Base-by-base conservation (phyloP, 2,888 invertebrate genomes). In the Acanthacorydalis orientalis region DNA sequence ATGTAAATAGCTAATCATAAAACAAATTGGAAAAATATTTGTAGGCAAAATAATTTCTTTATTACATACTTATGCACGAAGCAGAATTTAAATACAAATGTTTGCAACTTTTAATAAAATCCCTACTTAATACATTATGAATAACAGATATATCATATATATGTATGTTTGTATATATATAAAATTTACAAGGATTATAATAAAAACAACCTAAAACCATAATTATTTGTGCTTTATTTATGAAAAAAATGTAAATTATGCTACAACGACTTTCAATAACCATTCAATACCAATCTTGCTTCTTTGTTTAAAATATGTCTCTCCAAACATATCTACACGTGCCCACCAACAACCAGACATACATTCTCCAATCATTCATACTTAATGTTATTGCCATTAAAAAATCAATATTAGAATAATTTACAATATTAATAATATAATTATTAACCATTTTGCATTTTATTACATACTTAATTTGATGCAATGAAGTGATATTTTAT, bases 171-270 rank as follows among this genome's bases (percentile, higher is more conserved):
- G 2, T 23, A 23, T 23, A 23, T 23, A 23, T 23, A 23, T 23
- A 6, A 4, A 23, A 23, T 4, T 23, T 23, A 23, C 23, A 23
- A 23, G 37, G 14, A 37, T 37, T 37, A 7, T 12, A 37, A 37
- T 37, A 12, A 37, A 37, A 14, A 12, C n/a, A 37, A 12, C n/a
- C 9, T 12, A 37, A 37, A 37, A 37, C 37, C 41, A 43, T 48
- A 7, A 52, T 31, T 38, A 32, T 73, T 73, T 73, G 73, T 72
- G 72, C 73, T 73, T 74, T 73, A 74, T 74, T 73, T 72, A 74
- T 74, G 74, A 74, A 75, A 75, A 75, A 74, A 75, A 74, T 74
- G 74, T 73, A 74, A 75, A 74, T 74, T 75, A 75, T 71, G 70
- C 74, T 74, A 74, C 72, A 40, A 39, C 40, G 38, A 39, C 39